Evolutionary conservation across 2,888 invertebrate species (phyloP), one percentile per base, ranked within the genome.

Genomic region (Patella ulyssiponensis): DNA sequence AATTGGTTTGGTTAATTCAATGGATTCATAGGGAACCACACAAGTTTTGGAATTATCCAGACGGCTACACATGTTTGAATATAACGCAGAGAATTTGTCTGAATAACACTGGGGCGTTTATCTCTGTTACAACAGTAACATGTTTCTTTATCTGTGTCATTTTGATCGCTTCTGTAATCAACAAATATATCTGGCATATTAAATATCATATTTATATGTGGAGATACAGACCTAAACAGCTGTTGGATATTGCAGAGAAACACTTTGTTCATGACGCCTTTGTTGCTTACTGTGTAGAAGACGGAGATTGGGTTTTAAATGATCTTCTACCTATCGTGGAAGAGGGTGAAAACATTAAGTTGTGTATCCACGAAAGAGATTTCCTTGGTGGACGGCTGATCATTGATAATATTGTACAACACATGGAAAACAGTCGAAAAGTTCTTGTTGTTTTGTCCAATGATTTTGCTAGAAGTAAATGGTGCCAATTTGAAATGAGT

Each of bases 401-500:
- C 78, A 89, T 95, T 80, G 95, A 95, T 87, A 95, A 95, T 83
- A 95, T 95, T 81, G 93, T 95, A 0, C 93, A 94, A 0, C 94
- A 94, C 85, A 95, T 95, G 93, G 94, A 95, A 84, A 93, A 94
- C 1, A 95, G 95, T 0, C 92, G 94, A 20, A 93, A 93, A 7
- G 93, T 95, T 0, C 93, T 95, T 91, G 90, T 95, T 77, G 92
- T 95, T 14, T 93, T 95, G 17, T 95, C 95, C 0, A 92, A 93
- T 69, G 92, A 93, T 82, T 95, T 95, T 88, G 89, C 95, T 12
- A 91, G 93, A 12, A 95, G 95, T 82, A 94, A 94, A 81, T 95
- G 95, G 95, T 95, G 95, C 84, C 94, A 94, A 85, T 95, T 94
- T 83, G 95, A 95, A 89, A 94, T 95, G 94, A 94, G 94, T 84